These are phyloP conservation scores for Calliopsis andreniformis DNA, from an alignment of 1,140 invertebrate species.

Conservation along the genomic window DNA sequence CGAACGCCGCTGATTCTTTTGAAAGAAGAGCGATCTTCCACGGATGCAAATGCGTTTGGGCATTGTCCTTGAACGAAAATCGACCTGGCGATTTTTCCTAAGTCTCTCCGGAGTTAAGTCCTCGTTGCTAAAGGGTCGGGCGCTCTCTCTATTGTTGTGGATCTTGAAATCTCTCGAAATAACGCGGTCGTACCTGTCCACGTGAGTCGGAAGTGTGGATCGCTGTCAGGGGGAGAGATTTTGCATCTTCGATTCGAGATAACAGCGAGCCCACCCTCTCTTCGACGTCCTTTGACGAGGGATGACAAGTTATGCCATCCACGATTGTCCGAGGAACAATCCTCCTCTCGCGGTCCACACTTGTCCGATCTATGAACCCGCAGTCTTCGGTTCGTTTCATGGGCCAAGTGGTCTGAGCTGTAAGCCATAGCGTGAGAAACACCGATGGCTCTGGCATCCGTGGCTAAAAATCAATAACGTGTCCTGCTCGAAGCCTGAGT, in stretches of 20 bases:
- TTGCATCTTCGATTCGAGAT: constrained; percentile 66
- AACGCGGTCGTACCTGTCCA: constrained; percentile 50
- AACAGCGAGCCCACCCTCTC: constrained; percentile 43
- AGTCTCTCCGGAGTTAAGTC: constrained; percentile 61
- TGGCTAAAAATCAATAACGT: background rate
- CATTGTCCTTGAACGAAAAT: constrained; percentile 39
- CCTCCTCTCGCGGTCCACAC: constrained; percentile 25
- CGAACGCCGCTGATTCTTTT: background rate
- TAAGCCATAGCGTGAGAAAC: constrained; percentile 31
- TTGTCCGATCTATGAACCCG: constrained; percentile 45
- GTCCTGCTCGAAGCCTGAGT: background rate
- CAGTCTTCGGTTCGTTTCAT: background rate
- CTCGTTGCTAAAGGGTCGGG: background rate
- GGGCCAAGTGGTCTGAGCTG: background rate
- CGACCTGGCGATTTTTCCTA: constrained; percentile 51
- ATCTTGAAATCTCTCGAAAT: constrained; percentile 74
- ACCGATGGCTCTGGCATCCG: background rate
- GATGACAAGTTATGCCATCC: constrained; percentile 45
- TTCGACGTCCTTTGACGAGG: constrained; percentile 37
- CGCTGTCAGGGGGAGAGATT: constrained; percentile 15
- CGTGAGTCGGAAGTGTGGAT: background rate
- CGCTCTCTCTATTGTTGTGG: constrained; percentile 60
- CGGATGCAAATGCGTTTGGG: constrained; percentile 53
- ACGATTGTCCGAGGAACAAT: constrained; percentile 46
- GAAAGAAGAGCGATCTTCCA: constrained; percentile 47